Conservation (phyloP, 1,140 invertebrate genomes). For the Physella acuta region DNA sequence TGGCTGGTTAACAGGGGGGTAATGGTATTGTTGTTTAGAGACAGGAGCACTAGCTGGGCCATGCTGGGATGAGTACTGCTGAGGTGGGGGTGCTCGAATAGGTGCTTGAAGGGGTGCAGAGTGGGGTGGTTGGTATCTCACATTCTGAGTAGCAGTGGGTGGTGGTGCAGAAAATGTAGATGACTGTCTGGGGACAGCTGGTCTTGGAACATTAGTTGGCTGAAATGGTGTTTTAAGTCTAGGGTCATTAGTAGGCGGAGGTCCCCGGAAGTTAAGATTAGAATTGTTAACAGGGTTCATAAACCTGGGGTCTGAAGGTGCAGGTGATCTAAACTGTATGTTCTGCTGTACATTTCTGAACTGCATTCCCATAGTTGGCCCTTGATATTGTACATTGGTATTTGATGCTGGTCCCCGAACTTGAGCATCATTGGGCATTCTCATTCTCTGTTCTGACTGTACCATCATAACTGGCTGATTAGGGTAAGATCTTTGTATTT, state of each 20-base stretch:
- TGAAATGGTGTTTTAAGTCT: too few species aligned
- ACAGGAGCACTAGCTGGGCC: not conserved
- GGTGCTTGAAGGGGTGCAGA: not conserved
- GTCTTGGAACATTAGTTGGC: too few species aligned
- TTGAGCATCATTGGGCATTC: not conserved
- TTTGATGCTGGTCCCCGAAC: not conserved
- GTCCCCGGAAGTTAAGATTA: too few species aligned
- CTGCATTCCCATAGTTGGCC: too few species aligned
- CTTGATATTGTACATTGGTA: not conserved
- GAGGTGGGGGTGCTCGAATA: not conserved
- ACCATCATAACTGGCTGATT: not conserved
- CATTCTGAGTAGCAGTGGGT: not conserved
- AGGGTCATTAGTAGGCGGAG: too few species aligned
- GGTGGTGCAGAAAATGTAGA: not conserved
- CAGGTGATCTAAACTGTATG: too few species aligned
- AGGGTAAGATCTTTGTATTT: not conserved
- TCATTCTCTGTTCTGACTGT: conserved; percentile 8
- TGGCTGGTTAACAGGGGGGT: not conserved
- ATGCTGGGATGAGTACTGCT: not conserved
- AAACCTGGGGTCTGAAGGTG: too few species aligned
- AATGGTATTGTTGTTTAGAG: not conserved
- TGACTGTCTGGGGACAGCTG: not conserved
- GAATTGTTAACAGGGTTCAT: too few species aligned
- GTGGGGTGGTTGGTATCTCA: not conserved
- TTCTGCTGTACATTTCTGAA: too few species aligned